These are phyloP conservation scores for Zaprionus ghesquierei DNA, from an alignment of 1,140 invertebrate species.

Conservation along the genomic window DNA sequence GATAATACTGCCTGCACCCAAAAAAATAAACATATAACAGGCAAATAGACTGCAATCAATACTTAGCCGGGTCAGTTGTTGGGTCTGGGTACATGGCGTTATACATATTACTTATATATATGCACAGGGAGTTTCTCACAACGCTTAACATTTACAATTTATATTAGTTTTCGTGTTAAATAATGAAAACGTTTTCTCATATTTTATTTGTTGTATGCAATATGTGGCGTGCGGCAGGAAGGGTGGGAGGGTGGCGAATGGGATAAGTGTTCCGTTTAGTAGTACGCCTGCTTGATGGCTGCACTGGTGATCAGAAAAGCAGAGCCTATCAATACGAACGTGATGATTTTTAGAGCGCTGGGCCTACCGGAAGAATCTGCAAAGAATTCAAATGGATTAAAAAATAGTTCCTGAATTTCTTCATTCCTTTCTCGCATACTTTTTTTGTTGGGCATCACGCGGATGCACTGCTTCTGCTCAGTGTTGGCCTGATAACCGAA, in stretches of 20 bases:
- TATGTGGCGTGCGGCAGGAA: not conserved
- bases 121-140: conserved; percentile 42
- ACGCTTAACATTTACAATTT: conserved; percentile 31
- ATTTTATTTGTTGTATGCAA: not conserved
- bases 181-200: conserved; percentile 6
- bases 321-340: conserved; percentile 78
- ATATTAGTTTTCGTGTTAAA: not conserved
- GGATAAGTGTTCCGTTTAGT: conserved; percentile 44
- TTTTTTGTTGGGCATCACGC: conserved; percentile 77
- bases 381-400: not conserved
- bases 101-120: conserved; percentile 16
- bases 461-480: conserved; percentile 67
- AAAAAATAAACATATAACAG: conserved; percentile 1
- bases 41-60: conserved; percentile 5
- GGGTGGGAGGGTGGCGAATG: not conserved
- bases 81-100: conserved; percentile 8
- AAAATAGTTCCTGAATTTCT: not conserved
- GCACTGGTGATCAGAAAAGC: conserved; percentile 81
- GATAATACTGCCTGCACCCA: conserved; percentile 33
- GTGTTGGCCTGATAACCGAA: conserved; percentile 82
- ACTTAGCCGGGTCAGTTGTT: conserved; percentile 14
- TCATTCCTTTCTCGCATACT: conserved; percentile 40
- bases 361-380: conserved; percentile 82
- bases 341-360: conserved; percentile 82
- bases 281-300: conserved; percentile 81